Base-by-base conservation (phyloP, 2,113 vertebrate genomes). In the Eublepharis macularius region DNA sequence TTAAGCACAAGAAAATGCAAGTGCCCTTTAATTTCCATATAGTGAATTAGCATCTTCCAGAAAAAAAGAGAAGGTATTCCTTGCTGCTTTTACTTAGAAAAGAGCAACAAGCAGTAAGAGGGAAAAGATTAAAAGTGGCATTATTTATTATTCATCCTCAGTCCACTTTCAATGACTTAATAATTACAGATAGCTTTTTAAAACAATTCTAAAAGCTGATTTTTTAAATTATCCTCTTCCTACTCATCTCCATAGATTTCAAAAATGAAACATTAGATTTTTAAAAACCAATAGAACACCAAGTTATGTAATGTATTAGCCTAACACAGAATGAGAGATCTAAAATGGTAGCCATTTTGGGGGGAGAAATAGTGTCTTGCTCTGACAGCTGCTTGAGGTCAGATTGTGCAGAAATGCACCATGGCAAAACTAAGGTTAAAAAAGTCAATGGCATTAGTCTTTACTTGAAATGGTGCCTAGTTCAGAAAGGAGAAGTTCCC, bases 51-150 rank as follows among this genome's bases (percentile, higher is more conserved):
- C 88, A 93, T 94, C 86, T 93, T 76, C 86, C 45, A n/a, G 77
- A 92, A 94, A 93, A 88, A 92, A 92, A 92, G 87, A 90, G 92
- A 81, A 75, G 90, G 88, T 13, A 39, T 89, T 87, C 66, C 91
- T 82, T 54, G 17, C 54, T 87, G 13, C 34, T 76, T 43, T 7
- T 7, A 79, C 81, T 72, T 36, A 6, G 87, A 91, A 81, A 63
- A 85, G 72, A 86, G 82, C 79, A 84, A 82, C 49, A 24, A 87
- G 80, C 49, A 84, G 57, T 36, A 60, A 85, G 74, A 89, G 49
- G 86, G 89, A 93, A 81, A 14, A 91, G 77, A 76, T 4, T 77
- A 87, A 78, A 39, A 0, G 0, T 7, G 4, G 70, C 24, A 29
- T 85, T 87, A 86, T 63, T 86, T 92, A 83, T 92, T 93, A 85